Evolutionary conservation across 1,140 invertebrate genomes (phyloP).

Genomic region (Colletes latitarsis): DNA sequence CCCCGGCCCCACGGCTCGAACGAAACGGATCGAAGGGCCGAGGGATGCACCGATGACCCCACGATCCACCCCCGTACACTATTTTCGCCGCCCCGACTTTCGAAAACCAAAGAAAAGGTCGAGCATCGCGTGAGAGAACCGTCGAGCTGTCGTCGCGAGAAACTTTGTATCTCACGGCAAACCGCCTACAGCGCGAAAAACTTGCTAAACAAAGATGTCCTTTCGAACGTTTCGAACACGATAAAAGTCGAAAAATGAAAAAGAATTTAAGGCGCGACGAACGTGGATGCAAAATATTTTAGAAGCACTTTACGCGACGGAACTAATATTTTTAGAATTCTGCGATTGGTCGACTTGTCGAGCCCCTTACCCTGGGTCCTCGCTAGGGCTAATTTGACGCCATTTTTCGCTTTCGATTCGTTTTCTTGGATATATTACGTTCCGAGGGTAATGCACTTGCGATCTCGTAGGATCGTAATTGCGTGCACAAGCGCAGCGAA

Average conservation of each 20-base stretch:
- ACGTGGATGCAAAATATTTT: too few relatives aligned
- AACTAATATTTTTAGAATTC: too few relatives aligned
- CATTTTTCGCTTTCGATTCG: background rate
- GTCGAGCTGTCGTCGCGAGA: background rate
- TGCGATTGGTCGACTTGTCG: too few relatives aligned
- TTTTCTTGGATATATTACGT: background rate
- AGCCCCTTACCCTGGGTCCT: too few relatives aligned
- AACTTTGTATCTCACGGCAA: background rate
- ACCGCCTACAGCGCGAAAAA: too few relatives aligned
- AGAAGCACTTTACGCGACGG: too few relatives aligned
- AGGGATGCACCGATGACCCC: constrained; percentile 11
- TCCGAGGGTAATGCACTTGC: background rate
- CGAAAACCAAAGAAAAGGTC: background rate
- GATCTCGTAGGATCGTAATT: too few relatives aligned
- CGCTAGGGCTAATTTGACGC: background rate
- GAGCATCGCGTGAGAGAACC: background rate
- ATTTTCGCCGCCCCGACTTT: background rate
- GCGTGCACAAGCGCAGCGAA: too few relatives aligned
- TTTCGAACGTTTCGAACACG: too few relatives aligned
- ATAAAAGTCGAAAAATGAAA: too few relatives aligned
- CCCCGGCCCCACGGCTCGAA: background rate
- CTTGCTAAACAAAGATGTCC: too few relatives aligned
- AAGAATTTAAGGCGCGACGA: too few relatives aligned
- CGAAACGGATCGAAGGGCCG: constrained; percentile 2
- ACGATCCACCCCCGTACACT: background rate